Evolutionary conservation across 2,113 vertebrate species (phyloP), one percentile per base, ranked within the genome.

Genomic region (Myotis davidii): DNA sequence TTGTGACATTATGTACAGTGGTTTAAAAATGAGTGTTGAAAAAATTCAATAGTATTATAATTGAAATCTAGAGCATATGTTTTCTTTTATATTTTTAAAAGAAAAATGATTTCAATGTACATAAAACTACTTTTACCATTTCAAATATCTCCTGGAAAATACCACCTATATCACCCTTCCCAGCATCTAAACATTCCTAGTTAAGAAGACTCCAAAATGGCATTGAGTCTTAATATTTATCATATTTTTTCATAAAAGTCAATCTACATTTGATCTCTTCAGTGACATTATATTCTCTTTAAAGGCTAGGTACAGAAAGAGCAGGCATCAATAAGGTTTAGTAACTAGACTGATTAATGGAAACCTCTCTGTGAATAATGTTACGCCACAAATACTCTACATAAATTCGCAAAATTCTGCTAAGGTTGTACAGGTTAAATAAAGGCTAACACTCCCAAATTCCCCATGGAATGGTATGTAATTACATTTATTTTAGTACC

Each of bases 401-500:
- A 42, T 18, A 83, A 84, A 56, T 45, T 83, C 52, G 1, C 27
- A 84, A 86, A 91, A 64, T 77, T 88, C 76, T 73, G 9, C 74
- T 79, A 74, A 91, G 52, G 21, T 45, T 9, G 7, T 16, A 39
- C 45, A 59, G 42, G 34, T 48, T 78, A 37, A 64, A 8, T 93
- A 56, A 79, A 78, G 32, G n/a, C n/a, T 10, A 69, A 42, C 27
- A 42, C 13, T 85, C 50, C 6, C 61, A 83, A 67, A 78, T 34
- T 77, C 52, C 52, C 39, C 23, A n/a, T 4, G 13, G 67, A 91
- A 96, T 65, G 34, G 54, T 78, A 83, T 64, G 29, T 37, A 89
- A 93, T 84, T 54, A 72, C 91, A 89, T 89, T 89, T 86, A 91
- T 69, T 89, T 67, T 52, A 45, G 48, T 92, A 42, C 13, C 77